Percentiles rank a stretch among this genome's conserved stretches.
Conservation (phyloP, 1,140 invertebrate species). For the silkworm (Bombyx mori) region DNA sequence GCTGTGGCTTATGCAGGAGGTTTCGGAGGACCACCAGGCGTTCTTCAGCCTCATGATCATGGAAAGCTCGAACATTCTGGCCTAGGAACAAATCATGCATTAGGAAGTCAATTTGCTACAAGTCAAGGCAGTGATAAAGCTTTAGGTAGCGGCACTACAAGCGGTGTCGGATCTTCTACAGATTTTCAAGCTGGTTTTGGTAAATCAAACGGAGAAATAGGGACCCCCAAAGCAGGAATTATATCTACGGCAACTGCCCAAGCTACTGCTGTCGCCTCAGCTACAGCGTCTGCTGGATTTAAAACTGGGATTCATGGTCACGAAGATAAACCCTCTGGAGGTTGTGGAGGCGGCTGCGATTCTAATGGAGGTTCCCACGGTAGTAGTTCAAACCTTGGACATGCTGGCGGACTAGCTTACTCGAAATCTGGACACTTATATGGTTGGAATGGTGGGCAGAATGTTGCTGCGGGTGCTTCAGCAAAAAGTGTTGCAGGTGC, state of each 20-base stretch:
- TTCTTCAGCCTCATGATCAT: constrained; percentile 45
- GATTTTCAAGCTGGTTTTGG: background rate
- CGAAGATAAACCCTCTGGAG: constrained; percentile 4
- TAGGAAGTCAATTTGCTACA: constrained; percentile 1
- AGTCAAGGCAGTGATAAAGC: background rate
- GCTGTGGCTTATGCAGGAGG: constrained; percentile 47
- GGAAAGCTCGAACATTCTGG: constrained; percentile 18
- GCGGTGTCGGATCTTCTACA: background rate
- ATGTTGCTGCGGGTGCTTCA: constrained; percentile 19
- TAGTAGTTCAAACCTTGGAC: constrained; percentile 3
- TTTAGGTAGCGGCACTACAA: no score
- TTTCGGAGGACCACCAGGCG: constrained; percentile 54
- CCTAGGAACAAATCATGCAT: background rate
- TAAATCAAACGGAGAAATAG: no score
- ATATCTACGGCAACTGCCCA: constrained; percentile 25
- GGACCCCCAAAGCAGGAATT: constrained; percentile 7
- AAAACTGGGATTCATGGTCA: constrained; percentile 6
- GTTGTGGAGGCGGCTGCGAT: constrained; percentile 17
- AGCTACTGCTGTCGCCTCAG: constrained; percentile 20
- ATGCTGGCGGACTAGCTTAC: background rate
- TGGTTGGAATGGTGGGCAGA: constrained; percentile 7
- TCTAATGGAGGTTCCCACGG: constrained; percentile 1
- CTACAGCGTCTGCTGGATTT: constrained; percentile 9
- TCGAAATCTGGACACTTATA: constrained; percentile 1
- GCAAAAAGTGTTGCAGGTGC: constrained; percentile 37